Evolutionary conservation across 2,888 invertebrate genomes (phyloP), one percentile per base, ranked within the genome.

Genomic region (Octodonta nipae): DNA sequence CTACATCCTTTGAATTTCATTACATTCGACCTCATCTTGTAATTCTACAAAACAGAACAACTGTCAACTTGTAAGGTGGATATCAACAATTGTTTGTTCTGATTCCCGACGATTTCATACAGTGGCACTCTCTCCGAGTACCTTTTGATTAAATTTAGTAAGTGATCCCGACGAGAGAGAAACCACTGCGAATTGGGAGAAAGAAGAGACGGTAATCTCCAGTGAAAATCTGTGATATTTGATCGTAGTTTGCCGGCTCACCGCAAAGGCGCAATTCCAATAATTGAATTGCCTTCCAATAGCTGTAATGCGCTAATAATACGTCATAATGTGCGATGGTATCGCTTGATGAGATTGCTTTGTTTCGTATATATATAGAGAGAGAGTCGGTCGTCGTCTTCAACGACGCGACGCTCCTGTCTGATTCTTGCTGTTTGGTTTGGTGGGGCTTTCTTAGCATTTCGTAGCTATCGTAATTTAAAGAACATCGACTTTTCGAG

Each of bases 281-380:
- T 62, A 63, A 62, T 63, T 63, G 62, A 63, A 63, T 63, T 58
- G 61, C 60, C 60, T 61, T 61, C 61, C 61, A 60, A 63, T 62
- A 61, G 61, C 61, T 54, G 59, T 62, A 62, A 63, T 62, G 61
- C 63, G 60, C 63, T 62, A 63, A 63, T 63, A 61, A 61, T 63
- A 61, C 59, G 61, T 63, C 63, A 62, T 62, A 62, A 61, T 61
- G 59, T 59, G 60, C 56, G 61, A 61, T 61, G 55, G 53, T 62
- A 61, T 61, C 60, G 56, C 52, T 50, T 58, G 62, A 62, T 62
- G 60, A 56, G 58, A 62, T 62, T 62, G 62, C 62, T 62, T 62
- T 62, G 62, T 62, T 62, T 61, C 60, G 56, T 45, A 41, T 30
- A 37, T 24, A 34, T n/a, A 26, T 3, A 5, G 3, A 5, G 12